Conservation (phyloP, 2,888 invertebrate genomes). For the Ectropis crepuscularia region DNA sequence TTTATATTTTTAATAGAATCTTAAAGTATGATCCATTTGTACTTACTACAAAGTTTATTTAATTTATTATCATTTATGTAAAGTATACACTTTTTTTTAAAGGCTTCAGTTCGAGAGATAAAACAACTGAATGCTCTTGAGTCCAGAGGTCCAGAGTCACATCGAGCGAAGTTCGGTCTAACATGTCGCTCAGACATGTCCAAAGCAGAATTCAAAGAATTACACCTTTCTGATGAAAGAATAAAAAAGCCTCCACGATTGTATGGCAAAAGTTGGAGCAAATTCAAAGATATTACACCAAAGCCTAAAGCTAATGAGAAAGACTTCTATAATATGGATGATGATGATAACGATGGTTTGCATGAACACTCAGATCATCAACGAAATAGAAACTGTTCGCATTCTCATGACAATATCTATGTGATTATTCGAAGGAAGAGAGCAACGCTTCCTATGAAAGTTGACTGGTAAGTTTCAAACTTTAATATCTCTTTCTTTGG, state of each 20-base stretch:
- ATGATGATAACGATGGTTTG: slow-evolving; percentile 26
- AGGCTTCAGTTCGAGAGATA: slow-evolving; percentile 81
- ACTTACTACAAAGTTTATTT: neutral
- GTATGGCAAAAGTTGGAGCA: slow-evolving; percentile 62
- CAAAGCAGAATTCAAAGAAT: slow-evolving; percentile 82
- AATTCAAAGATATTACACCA: slow-evolving; percentile 28
- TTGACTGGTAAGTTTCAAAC: slow-evolving; percentile 81
- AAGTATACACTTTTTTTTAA: slow-evolving; percentile 39
- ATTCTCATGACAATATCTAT: slow-evolving; percentile 53
- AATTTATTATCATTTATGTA: neutral
- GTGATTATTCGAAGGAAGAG: slow-evolving; percentile 62
- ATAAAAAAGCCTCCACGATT: slow-evolving; percentile 47
- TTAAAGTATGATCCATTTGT: too few relatives aligned
- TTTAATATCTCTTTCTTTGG: too few relatives aligned
- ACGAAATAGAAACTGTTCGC: slow-evolving; percentile 26
- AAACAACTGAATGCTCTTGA: slow-evolving; percentile 70
- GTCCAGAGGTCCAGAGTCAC: slow-evolving; percentile 65
- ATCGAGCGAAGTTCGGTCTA: slow-evolving; percentile 83
- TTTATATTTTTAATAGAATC: neutral
- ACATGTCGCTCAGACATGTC: slow-evolving; percentile 87
- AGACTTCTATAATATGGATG: slow-evolving; percentile 22
- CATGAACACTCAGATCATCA: slow-evolving; percentile 30
- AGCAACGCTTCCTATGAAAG: slow-evolving; percentile 70
- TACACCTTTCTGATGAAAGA: slow-evolving; percentile 74
- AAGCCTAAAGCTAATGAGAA: slow-evolving; percentile 13